Conservation (phyloP, 2,888 invertebrate species). For the Rhodophaea formosa region DNA sequence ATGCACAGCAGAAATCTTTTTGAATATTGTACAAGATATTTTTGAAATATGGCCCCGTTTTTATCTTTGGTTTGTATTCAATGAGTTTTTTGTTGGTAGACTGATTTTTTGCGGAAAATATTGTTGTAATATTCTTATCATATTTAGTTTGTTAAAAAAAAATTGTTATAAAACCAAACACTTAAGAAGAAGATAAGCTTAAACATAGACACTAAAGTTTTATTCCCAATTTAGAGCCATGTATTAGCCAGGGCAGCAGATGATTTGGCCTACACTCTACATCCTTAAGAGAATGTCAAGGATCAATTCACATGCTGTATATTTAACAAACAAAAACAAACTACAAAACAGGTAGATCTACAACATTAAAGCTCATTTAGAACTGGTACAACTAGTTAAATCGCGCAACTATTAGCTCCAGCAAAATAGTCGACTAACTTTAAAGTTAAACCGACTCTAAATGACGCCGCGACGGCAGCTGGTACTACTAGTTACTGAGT, state of each 20-base stretch:
- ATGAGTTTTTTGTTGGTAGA: background rate
- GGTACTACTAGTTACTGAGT: background rate
- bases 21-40: conserved; percentile 13
- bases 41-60: conserved; percentile 8
- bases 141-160: no score
- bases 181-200: no score
- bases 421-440: conserved; percentile 19
- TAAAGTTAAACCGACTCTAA: conserved; percentile 19
- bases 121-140: no score
- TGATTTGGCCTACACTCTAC: no score
- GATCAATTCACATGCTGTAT: no score
- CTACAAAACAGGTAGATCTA: background rate
- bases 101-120: background rate
- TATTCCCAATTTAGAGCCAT: no score
- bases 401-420: conserved; percentile 14
- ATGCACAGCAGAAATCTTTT: conserved; percentile 8
- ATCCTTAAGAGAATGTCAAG: no score
- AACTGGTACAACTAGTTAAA: conserved; percentile 16
- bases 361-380: background rate
- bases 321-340: no score
- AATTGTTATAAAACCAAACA: no score
- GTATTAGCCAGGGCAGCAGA: no score
- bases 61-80: background rate
- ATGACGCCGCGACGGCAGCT: background rate
- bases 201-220: no score